Conservation (phyloP, 2,797 vertebrate species). For the Pogonophryne albipinna region DNA sequence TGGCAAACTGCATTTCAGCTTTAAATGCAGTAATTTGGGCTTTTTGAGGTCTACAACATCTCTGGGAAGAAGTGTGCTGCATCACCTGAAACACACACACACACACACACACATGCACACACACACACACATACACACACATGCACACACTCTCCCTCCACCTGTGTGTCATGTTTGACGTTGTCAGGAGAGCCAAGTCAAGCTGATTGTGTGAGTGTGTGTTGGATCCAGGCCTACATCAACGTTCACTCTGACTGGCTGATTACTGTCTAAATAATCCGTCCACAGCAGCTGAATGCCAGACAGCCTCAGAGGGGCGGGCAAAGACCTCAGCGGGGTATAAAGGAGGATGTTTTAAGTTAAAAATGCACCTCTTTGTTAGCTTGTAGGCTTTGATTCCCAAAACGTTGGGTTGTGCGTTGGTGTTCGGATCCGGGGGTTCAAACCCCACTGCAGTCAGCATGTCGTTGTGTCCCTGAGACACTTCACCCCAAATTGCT, state of each 20-base stretch:
- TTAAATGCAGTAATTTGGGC: no score
- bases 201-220: conserved; percentile 40
- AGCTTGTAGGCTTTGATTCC: neutral
- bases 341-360: no score
- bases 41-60: no score
- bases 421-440: no score
- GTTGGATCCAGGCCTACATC: conserved; percentile 53
- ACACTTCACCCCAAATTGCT: no score
- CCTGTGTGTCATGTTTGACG: conserved; percentile 53
- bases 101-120: conserved; percentile 1
- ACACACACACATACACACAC: neutral
- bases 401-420: no score
- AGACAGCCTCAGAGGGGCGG: neutral
- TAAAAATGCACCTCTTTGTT: neutral
- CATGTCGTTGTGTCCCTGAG: no score
- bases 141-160: neutral
- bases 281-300: conserved; percentile 7
- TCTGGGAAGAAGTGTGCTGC: no score
- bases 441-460: no score
- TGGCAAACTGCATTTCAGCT: neutral
- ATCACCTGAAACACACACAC: no score
- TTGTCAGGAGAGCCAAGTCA: conserved; percentile 38
- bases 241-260: conserved; percentile 29
- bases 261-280: conserved; percentile 53
- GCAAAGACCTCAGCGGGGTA: neutral